These are phyloP conservation scores for Plusia festucae DNA, from an alignment of 2,888 invertebrate genomes.

Conservation along the genomic window DNA sequence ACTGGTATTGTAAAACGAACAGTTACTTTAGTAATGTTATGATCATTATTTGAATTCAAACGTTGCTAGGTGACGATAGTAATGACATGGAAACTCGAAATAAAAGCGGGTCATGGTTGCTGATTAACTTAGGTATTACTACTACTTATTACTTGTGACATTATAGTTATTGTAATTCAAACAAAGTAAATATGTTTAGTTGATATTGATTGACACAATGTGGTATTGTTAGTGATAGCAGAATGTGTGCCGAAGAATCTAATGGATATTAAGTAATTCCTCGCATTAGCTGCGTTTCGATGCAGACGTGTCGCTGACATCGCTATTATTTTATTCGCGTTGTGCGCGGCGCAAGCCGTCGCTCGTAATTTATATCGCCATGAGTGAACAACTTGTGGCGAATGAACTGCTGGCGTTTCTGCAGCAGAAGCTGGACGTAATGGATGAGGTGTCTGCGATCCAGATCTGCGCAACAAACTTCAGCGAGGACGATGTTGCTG, in stretches of 20 bases:
- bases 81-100: not conserved
- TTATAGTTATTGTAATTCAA: slow-evolving; percentile 22
- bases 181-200: slow-evolving; percentile 25
- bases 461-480: too few species aligned
- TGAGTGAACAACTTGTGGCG: too few species aligned
- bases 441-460: too few species aligned
- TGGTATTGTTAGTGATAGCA: slow-evolving; percentile 30
- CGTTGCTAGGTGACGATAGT: slow-evolving; percentile 14
- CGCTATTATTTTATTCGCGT: too few species aligned
- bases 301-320: too few species aligned
- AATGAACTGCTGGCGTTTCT: too few species aligned
- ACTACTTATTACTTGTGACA: not conserved
- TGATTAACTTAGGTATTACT: not conserved
- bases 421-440: too few species aligned
- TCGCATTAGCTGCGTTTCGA: too few species aligned
- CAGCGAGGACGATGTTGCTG: too few species aligned
- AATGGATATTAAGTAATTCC: slow-evolving; percentile 25
- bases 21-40: not conserved
- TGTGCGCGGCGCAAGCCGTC: too few species aligned
- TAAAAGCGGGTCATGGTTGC: not conserved
- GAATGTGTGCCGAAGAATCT: slow-evolving; percentile 30
- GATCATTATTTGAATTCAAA: slow-evolving; percentile 13
- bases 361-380: too few species aligned
- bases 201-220: slow-evolving; percentile 32
- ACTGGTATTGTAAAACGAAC: slow-evolving; percentile 9